Base-by-base conservation (phyloP, 2,888 invertebrate genomes). In the Agriopis aurantiaria region DNA sequence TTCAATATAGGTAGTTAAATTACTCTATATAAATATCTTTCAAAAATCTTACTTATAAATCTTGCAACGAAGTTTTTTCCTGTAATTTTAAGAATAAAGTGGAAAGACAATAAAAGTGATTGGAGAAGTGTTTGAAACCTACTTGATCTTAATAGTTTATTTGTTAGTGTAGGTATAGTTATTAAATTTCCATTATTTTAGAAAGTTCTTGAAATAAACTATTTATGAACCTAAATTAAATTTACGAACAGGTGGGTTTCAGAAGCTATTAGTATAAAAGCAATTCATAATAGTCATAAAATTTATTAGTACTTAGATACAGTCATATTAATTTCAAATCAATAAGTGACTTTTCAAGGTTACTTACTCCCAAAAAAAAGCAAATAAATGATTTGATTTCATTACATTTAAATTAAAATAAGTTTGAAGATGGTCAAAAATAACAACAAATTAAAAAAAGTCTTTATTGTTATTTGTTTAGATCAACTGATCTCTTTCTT, bases 81-180 rank as follows among this genome's bases (percentile, higher is more conserved):
- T 68, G 10, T 68, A 65, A 55, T 14, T 62, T 11, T 69, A 66
- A 71, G 59, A 51, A 60, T 55, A 62, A 66, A 49, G 70, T 73
- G 71, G 17, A 65, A 52, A 58, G 74, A 77, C 73, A 77, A 77
- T 75, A 75, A 73, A 64, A 74, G 49, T 59, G 63, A 64, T 63
- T 49, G 23, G 23, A 43, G 8, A 46, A 12, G 11, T 23, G 17
- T 14, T 45, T 62, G 52, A 68, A 52, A 62, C 59, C 53, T 60
- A 52, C 65, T 59, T 65, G 53, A 49, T 14, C 60, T 12, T 46
- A 3, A 23, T 6, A 11, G 7, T 40, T 55, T 55, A 23, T 43
- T 17, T 17, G 5, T 11, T 57, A 0, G 0, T 4, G 10, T 43
- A 57, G 43, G 0, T 17, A 43, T 9, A 1, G 10, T 43, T 14